phyloP scores from a whole-genome alignment of 64 coral and sea anemone genomes.

The Astreopora myriophthalma region DNA sequence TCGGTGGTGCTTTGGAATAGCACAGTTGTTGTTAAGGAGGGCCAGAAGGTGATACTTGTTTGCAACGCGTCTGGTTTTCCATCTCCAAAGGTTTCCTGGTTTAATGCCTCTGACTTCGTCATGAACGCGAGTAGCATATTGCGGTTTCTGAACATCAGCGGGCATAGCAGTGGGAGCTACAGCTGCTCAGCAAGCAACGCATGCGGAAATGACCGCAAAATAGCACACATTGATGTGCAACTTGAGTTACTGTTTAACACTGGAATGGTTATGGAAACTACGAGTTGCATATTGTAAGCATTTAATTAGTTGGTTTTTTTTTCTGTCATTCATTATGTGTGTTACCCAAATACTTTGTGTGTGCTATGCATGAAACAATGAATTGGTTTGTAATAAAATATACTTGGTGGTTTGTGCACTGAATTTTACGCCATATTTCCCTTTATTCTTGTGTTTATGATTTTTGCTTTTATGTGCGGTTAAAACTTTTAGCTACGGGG shows the following conservation, averaged over 20 bases:
- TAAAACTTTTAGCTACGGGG: too few relatives aligned
- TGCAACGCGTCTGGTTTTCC: neutral
- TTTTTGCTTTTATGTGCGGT: too few relatives aligned
- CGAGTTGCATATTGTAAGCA: too few relatives aligned
- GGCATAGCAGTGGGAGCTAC: neutral
- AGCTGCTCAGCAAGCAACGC: neutral
- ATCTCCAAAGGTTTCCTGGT: neutral
- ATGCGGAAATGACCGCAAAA: neutral
- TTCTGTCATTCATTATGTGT: too few relatives aligned
- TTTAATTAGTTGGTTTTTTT: too few relatives aligned
- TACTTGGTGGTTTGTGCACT: too few relatives aligned
- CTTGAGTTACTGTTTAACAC: neutral
- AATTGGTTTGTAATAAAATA: too few relatives aligned
- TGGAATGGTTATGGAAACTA: too few relatives aligned
- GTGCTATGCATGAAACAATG: too few relatives aligned
- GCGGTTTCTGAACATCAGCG: neutral
- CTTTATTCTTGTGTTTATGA: too few relatives aligned
- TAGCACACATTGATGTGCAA: neutral
- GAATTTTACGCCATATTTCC: too few relatives aligned
- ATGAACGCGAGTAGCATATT: neutral
- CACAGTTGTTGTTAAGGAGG: neutral
- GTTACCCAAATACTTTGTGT: too few relatives aligned
- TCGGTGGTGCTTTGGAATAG: neutral
- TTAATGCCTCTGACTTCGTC: neutral
- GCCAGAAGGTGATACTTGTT: neutral